Evolutionary conservation across 2,888 invertebrate species (phyloP).

Genomic region (Linnaemya tessellans): DNA sequence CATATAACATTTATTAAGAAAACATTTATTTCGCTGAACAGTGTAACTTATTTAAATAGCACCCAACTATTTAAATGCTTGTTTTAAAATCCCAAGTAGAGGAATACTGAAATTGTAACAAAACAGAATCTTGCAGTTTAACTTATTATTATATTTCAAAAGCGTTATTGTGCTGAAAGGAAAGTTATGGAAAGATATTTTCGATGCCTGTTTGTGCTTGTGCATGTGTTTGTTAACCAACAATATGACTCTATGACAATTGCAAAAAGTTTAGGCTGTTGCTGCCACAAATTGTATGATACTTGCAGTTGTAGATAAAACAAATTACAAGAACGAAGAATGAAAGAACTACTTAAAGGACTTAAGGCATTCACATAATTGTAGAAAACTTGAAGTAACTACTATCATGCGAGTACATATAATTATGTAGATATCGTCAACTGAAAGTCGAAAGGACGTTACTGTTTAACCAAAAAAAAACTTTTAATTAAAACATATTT

Average conservation of each 20-base stretch:
- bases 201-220: not conserved
- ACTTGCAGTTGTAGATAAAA: slow-evolving; percentile 22
- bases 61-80: slow-evolving; percentile 30
- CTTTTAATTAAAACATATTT: no score
- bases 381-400: not conserved
- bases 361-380: slow-evolving; percentile 20
- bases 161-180: not conserved
- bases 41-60: not conserved
- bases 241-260: slow-evolving; percentile 29
- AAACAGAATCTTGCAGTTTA: not conserved
- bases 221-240: not conserved
- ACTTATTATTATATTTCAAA: slow-evolving; percentile 37
- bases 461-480: no score
- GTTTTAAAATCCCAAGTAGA: slow-evolving; percentile 10
- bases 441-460: no score
- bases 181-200: slow-evolving; percentile 25
- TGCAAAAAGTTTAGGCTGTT: slow-evolving; percentile 25
- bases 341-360: slow-evolving; percentile 31
- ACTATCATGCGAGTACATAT: not conserved
- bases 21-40: no score
- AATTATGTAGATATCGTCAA: no score
- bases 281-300: not conserved
- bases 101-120: not conserved
- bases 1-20: no score
- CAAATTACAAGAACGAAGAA: not conserved